Evolutionary conservation across 2,888 invertebrate genomes (phyloP).

Genomic region (Philopedon plagiatum): DNA sequence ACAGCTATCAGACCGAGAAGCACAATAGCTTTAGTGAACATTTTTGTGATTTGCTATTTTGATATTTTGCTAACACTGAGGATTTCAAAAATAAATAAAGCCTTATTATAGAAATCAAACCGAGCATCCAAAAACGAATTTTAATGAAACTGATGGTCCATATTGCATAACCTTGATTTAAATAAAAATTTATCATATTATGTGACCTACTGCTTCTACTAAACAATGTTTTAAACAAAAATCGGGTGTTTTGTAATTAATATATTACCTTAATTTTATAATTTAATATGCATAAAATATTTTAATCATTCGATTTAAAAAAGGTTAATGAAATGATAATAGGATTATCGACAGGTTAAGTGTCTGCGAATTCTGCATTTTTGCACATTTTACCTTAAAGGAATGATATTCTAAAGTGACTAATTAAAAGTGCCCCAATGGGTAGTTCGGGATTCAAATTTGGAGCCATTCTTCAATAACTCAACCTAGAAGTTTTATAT

Average conservation of each 20-base stretch:
- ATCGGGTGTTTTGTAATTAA: not conserved
- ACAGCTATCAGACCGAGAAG: constrained; percentile 20
- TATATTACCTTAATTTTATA: not conserved
- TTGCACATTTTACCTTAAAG: too few relatives aligned
- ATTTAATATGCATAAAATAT: not conserved
- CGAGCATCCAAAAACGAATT: not conserved
- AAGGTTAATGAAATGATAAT: not conserved
- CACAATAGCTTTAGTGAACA: constrained; percentile 10
- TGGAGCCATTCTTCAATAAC: too few relatives aligned
- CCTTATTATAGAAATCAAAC: not conserved
- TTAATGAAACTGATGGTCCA: not conserved
- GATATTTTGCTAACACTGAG: not conserved
- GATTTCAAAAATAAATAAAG: not conserved
- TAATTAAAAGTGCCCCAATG: too few relatives aligned
- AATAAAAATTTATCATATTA: not conserved
- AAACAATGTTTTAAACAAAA: not conserved
- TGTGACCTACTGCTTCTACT: not conserved
- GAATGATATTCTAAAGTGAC: too few relatives aligned
- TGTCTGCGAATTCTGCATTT: too few relatives aligned
- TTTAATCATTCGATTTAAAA: not conserved
- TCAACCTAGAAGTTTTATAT: too few relatives aligned
- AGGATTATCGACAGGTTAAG: too few relatives aligned
- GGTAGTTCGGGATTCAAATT: too few relatives aligned
- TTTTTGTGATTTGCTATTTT: not conserved
- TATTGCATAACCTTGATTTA: not conserved